A percentile compares a stretch with the other conserved stretches of the same genome.
Evolutionary conservation across 2,888 invertebrate genomes (phyloP).

Genomic region (Tetramorium bicarinatum): DNA sequence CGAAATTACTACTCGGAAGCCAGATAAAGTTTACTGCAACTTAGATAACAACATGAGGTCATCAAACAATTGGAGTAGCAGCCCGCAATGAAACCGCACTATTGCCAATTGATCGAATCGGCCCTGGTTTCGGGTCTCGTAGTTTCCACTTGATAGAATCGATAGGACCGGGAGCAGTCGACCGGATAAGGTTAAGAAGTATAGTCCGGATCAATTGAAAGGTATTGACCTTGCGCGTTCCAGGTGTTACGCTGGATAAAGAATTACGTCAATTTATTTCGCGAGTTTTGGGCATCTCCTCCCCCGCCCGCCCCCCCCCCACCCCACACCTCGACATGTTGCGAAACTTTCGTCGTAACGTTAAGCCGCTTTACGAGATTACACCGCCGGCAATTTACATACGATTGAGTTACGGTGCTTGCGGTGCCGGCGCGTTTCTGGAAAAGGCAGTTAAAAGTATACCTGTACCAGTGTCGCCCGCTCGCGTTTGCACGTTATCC

Average conservation of each 20-base stretch:
- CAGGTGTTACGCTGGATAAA: conserved; percentile 55
- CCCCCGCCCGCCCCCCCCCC: not conserved
- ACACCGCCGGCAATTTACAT: conserved; percentile 59
- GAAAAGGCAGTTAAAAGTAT: conserved; percentile 52
- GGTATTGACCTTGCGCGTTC: conserved; percentile 33
- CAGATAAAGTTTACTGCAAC: conserved; percentile 80
- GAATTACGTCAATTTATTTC: conserved; percentile 57
- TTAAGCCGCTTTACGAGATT: conserved; percentile 58
- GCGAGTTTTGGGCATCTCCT: not conserved
- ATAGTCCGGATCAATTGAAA: conserved; percentile 74
- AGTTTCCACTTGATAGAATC: conserved; percentile 75
- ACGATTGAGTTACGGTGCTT: conserved; percentile 58
- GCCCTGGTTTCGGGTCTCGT: conserved; percentile 73
- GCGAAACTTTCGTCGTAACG: conserved; percentile 55
- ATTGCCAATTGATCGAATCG: conserved; percentile 82
- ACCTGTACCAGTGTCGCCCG: conserved; percentile 17
- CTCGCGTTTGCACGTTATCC: conserved; percentile 18
- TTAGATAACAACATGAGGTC: conserved; percentile 82
- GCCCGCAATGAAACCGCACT: conserved; percentile 82
- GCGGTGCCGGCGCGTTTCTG: conserved; percentile 22
- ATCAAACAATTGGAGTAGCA: conserved; percentile 82
- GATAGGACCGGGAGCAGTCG: conserved; percentile 67
- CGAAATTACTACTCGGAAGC: conserved; percentile 64
- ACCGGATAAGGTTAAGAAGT: conserved; percentile 72
- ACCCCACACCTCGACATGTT: not conserved